Evolutionary conservation across 2,797 vertebrate species (phyloP), one percentile per base, ranked within the genome.

Genomic region (Serranus cabrilla): DNA sequence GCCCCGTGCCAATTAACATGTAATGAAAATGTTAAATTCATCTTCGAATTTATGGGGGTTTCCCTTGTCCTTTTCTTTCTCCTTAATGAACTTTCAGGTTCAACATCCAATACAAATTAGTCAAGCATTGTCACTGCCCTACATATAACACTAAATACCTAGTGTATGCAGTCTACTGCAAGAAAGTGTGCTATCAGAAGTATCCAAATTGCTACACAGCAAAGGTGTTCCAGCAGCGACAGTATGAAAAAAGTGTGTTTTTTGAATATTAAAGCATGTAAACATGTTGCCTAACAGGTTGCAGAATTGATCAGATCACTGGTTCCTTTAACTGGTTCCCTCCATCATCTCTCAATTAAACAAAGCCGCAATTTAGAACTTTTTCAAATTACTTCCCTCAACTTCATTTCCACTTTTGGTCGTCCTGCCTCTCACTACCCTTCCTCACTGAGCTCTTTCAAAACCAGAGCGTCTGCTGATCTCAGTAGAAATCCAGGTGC

Each of bases 21-120:
- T 60, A 86, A 81, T 80, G 71, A 87, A 82, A 82, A 46, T 59
- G 51, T 47, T 78, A 66, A 85, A 81, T 84, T 66, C 40, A 66
- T 57, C 16, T 8, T 67, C 74, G 64, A 21, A 77, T 77, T 79
- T 68, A 34, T 46, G 3, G 45, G 46, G 45, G 14, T 18, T 59
- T 74, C 43, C 60, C 43, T 75, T 67, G 59, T 65, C 73, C 72
- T 81, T 34, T 34, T 76, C 49, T 76, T 78, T 68, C 43, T 80
- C 17, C 56, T 74, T 34, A 40, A 7, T 10, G 27, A 31, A 49
- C 17, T 73, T 76, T 73, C 18, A 10, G 11, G 57, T 51, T 25
- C 69, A 71, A 20, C 42, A n/a, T 25, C 18, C 17, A 79, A 82
- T 65, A 71, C 37, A 80, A 55, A 27, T 60, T n/a, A n/a, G n/a